Base-by-base conservation (phyloP, 1,140 invertebrate species). In the Araneus ventricosus region DNA sequence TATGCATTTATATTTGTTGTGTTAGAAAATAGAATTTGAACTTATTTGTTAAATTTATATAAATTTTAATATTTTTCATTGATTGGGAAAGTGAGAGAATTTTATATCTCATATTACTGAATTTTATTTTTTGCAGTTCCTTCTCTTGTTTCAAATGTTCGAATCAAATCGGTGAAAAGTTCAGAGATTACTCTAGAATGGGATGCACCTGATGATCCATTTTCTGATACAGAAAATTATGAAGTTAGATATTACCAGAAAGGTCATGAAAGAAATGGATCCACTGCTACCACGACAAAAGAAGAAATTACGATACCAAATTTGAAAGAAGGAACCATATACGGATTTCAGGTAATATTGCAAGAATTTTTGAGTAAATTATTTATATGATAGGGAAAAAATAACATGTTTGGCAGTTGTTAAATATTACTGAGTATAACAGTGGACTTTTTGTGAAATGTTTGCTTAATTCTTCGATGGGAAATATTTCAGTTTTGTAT, bases 181-280 rank as follows among this genome's bases (percentile, higher is more conserved):
- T 97, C 97, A 8, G 98, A 98, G 95, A 96, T 99, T 17, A 97
- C 97, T 88, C 96, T 99, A 59, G 96, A 97, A 34, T 99, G 99
- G 99, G 98, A 98, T 95, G 97, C 98, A 88, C 97, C 98, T 6
- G 95, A 95, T 94, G 97, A 98, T 95, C 96, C 97, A 7, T 95
- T 94, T 87, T 67, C 89, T 24, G 86, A 88, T 70, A 95, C 95
- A 30, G 95, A 96, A 85, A 94, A 96, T 87, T 96, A 96, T 94
- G 96, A 96, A 94, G 95, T 96, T 14, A 97, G 97, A 94, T 98
- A 97, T 96, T 98, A 98, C 95, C 96, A 97, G 2, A 97, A 97
- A 95, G 97, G 97, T 92, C 97, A 97, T 94, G 97, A 98, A 93
- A 97, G 96, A 94, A 98, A 98, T 95, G 97, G 97, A 94, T 97